These are phyloP conservation scores for Eupithecia inturbata DNA, from an alignment of 2,888 invertebrate genomes.

Conservation along the genomic window DNA sequence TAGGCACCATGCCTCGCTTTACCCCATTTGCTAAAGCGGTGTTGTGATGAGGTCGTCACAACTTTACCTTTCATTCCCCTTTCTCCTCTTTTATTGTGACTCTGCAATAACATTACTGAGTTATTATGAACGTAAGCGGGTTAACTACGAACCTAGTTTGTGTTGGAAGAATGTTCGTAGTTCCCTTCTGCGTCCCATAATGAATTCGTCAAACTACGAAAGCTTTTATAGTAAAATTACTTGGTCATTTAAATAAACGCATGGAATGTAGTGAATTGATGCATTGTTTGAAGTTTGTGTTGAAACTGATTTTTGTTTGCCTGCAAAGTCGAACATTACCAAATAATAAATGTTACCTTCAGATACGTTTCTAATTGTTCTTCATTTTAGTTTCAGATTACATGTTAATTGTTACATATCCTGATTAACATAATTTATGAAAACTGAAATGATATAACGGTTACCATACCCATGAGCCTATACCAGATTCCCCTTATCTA, in stretches of 20 bases:
- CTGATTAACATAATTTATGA: background rate
- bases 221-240: no score
- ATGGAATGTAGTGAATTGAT: background rate
- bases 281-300: background rate
- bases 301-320: background rate
- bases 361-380: no score
- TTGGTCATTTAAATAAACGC: background rate
- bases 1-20: slow-evolving; percentile 46
- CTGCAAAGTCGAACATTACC: background rate
- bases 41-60: slow-evolving; percentile 62
- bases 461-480: background rate
- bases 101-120: background rate
- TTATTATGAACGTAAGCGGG: no score
- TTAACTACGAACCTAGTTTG: no score
- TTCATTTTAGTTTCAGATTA: no score
- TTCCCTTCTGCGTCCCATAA: no score
- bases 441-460: background rate
- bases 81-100: slow-evolving; percentile 19
- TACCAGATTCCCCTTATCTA: slow-evolving; percentile 36
- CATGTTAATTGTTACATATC: no score
- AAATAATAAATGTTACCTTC: no score
- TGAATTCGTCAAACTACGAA: no score
- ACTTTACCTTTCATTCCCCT: slow-evolving; percentile 37
- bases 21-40: slow-evolving; percentile 58
- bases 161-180: no score